These are phyloP conservation scores for Athalia rosae DNA, from an alignment of 2,888 invertebrate species.

Conservation along the genomic window DNA sequence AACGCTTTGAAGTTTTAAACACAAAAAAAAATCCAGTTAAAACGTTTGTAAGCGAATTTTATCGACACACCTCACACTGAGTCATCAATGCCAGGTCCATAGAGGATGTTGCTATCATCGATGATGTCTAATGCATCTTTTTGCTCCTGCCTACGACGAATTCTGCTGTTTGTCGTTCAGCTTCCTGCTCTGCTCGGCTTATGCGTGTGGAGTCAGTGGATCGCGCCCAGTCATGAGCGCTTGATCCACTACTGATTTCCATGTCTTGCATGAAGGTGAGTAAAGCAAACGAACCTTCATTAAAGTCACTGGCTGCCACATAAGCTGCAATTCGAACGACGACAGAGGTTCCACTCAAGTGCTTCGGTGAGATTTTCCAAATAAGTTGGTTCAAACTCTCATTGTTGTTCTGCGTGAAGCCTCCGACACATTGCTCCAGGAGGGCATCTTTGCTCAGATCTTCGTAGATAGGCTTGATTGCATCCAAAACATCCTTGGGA, in stretches of 20 bases:
- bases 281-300: slow-evolving; percentile 47
- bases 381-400: slow-evolving; percentile 51
- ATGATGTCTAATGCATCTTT: slow-evolving; percentile 52
- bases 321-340: slow-evolving; percentile 49
- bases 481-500: slow-evolving; percentile 46
- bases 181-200: slow-evolving; percentile 49
- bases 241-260: slow-evolving; percentile 38
- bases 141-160: slow-evolving; percentile 51
- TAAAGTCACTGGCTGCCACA: slow-evolving; percentile 47
- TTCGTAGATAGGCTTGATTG: slow-evolving; percentile 49
- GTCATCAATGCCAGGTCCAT: slow-evolving; percentile 59
- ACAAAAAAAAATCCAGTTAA: slow-evolving; percentile 43
- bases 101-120: slow-evolving; percentile 54
- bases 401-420: slow-evolving; percentile 51
- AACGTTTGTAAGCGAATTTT: slow-evolving; percentile 28
- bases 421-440: slow-evolving; percentile 48
- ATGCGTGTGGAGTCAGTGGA: slow-evolving; percentile 45
- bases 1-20: slow-evolving; percentile 47
- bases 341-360: slow-evolving; percentile 46
- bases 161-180: slow-evolving; percentile 43
- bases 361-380: slow-evolving; percentile 52
- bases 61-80: slow-evolving; percentile 46
- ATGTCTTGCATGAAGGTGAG: slow-evolving; percentile 43
- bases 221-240: slow-evolving; percentile 39
- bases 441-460: slow-evolving; percentile 46